Evolutionary conservation across 2,113 vertebrate species (phyloP), one percentile per base, ranked within the genome.

Genomic region (Alexandromys fortis): DNA sequence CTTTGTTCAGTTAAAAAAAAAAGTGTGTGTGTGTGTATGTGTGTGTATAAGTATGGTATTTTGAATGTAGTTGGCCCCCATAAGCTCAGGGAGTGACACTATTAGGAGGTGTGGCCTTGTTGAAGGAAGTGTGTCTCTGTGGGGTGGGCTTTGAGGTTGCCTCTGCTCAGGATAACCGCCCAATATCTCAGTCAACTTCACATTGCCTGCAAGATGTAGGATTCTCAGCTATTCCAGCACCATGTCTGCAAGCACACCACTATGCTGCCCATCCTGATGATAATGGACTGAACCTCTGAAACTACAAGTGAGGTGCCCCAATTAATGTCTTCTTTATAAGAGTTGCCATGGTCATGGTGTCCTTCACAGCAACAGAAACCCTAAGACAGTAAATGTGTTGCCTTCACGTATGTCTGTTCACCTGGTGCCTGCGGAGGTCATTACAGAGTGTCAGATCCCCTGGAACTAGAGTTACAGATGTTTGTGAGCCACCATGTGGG

Each of bases 1-100:
- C 13, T 52, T 83, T 92, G 75, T 92, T 93, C 88, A 88, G 19
- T 33, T 86, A 73, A 89, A 93, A 94, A 77, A 55, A 55, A 58
- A n/a, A n/a, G n/a, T n/a, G 5, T 78, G 10, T 93, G 2, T n/a
- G 1, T 81, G 9, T 88, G 21, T 63, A 47, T 81, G 21, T 73
- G 55, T 16, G 5, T 78, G 7, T 81, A 22, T 73, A 72, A 75
- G 7, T 33, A 0, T 78, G 19, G 6, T 35, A n/a, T 2, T 72
- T 35, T 35, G 68, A 72, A n/a, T 72, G 35, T 72, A 72, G n/a
- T 72, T 72, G 35, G 33, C 16, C 68, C 16, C 35, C 7, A 35
- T 70, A n/a, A 70, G 33, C 16, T 70, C 16, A 19, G 33, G 16
- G 5, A 70, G 16, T 70, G 33, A 13, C 68, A 35, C 33, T 35